These are phyloP conservation scores for Sparidentex hasta DNA, from an alignment of 2,797 vertebrate genomes.

Conservation along the genomic window DNA sequence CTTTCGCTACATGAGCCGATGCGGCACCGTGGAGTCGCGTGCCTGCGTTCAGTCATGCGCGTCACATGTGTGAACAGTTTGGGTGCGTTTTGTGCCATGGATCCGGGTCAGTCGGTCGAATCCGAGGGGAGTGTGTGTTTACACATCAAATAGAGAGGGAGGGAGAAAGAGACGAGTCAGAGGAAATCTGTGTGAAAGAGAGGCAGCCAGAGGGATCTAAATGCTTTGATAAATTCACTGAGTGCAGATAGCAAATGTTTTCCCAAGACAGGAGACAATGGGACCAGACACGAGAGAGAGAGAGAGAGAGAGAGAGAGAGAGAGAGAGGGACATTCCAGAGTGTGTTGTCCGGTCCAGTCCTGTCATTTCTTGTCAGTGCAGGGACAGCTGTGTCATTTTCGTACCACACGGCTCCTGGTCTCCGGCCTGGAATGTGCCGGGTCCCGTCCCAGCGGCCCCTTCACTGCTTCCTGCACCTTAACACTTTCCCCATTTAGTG, in stretches of 20 bases:
- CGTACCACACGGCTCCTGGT: conserved; percentile 64
- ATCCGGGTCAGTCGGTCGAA: conserved; percentile 58
- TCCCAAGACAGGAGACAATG: conserved; percentile 60
- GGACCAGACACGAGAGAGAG: conserved; percentile 42
- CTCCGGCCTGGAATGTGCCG: conserved; percentile 60
- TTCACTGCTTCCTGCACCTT: conserved; percentile 6
- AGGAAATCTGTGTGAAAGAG: conserved; percentile 45
- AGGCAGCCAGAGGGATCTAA: conserved; percentile 44
- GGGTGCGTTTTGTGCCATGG: conserved; percentile 40
- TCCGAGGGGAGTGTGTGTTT: conserved; percentile 60
- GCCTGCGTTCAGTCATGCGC: conserved; percentile 23
- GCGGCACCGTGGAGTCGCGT: conserved; percentile 4
- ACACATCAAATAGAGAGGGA: conserved; percentile 63
- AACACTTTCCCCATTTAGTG: neutral
- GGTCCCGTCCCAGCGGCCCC: conserved; percentile 37
- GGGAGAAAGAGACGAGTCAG: conserved; percentile 26
- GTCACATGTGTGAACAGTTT: conserved; percentile 32
- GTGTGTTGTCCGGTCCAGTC: conserved; percentile 58
- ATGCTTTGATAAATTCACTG: conserved; percentile 57
- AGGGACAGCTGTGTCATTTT: conserved; percentile 79
- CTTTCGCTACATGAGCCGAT: neutral
- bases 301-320: neutral
- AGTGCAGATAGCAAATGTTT: conserved; percentile 60
- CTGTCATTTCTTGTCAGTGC: conserved; percentile 64
- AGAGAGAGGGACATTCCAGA: conserved; percentile 63